Evolutionary conservation across 1,140 invertebrate species (phyloP).

Genomic region (Penaeus vannamei): DNA sequence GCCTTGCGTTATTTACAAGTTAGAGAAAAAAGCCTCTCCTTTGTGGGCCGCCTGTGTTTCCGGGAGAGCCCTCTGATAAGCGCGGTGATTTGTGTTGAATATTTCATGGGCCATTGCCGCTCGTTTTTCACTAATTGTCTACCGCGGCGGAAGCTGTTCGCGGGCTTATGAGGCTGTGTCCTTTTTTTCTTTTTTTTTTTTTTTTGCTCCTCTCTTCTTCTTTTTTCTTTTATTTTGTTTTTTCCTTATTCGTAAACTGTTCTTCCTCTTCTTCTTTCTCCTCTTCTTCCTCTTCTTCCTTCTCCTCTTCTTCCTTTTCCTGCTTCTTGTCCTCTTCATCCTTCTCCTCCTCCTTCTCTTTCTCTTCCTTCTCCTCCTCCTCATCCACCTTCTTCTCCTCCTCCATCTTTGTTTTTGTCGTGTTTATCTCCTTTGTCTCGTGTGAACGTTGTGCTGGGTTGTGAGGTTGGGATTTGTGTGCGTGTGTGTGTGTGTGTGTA

Average conservation of each 20-base stretch:
- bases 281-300: too few species aligned
- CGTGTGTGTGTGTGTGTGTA: neutral
- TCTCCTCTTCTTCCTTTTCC: neutral
- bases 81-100: constrained; percentile 58
- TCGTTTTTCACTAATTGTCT: constrained; percentile 53
- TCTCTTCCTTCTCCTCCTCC: neutral
- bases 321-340: neutral
- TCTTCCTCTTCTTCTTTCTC: neutral
- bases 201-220: neutral
- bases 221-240: neutral
- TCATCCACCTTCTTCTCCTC: too few species aligned
- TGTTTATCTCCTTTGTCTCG: too few species aligned
- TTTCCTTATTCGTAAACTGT: neutral
- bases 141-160: neutral
- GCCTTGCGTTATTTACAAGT: constrained; percentile 59
- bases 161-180: neutral
- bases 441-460: too few species aligned
- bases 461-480: neutral
- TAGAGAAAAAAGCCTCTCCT: constrained; percentile 55
- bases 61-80: constrained; percentile 56
- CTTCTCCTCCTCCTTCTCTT: constrained; percentile 2
- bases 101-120: constrained; percentile 40
- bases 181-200: neutral
- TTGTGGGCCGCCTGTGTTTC: constrained; percentile 55
- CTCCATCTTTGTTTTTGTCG: too few species aligned